Evolutionary conservation across 1,140 invertebrate genomes (phyloP), one percentile per base, ranked within the genome.

Genomic region (Bradynema listronoti): DNA sequence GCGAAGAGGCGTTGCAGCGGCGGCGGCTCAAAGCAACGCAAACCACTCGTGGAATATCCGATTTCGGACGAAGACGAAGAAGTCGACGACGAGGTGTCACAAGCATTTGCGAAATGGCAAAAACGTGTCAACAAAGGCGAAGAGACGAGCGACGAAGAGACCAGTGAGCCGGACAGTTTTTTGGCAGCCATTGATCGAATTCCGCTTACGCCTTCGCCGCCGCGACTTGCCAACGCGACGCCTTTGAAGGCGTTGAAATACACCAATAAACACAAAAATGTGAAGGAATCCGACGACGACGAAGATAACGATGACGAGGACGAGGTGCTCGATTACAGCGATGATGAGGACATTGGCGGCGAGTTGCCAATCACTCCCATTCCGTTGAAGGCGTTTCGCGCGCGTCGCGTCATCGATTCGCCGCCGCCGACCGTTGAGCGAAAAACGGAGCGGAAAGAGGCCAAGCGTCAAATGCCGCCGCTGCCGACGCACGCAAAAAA

Each of bases 151-250:
- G n/a, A n/a, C n/a, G n/a, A n/a, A n/a, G n/a, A n/a, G n/a, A n/a
- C n/a, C n/a, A n/a, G n/a, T n/a, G n/a, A n/a, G n/a, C 11, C 36
- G 11, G 47, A 50, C 27, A 50, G 47, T n/a, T 50, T 24, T 50
- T 50, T 50, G 47, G 16, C 29, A n/a, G 29, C 34, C 27, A 32
- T 50, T n/a, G 47, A 50, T 25, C 16, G 27, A 50, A 32, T 50
- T n/a, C 47, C 16, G 47, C 27, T 50, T 2, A 30, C 47, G 5
- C 45, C 22, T 22, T 47, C 45, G 29, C 47, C 47, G 11, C 27
- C 29, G 47, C 16, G 36, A 11, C 36, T 39, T 11, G 36, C 36
- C 11, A 39, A 39, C 36, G 36, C 11, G 19, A 11, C 19, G 11
- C 36, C 19, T 39, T 39, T 39, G 11, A 39, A n/a, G n/a, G n/a